Evolutionary conservation across 2,888 invertebrate genomes (phyloP), one percentile per base, ranked within the genome.

Genomic region (Agriopis marginaria): DNA sequence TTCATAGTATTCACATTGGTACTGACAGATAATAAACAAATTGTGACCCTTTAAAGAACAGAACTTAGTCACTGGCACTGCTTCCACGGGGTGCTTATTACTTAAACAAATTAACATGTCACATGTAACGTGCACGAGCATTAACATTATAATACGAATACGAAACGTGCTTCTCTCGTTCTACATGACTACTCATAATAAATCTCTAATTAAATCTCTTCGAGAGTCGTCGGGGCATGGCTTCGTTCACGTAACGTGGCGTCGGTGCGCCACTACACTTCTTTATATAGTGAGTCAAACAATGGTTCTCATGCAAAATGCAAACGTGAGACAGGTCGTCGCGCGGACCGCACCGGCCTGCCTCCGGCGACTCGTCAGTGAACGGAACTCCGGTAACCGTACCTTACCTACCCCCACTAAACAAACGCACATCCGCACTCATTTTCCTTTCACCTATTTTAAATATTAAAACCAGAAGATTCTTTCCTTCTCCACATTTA

Each of bases 221-320:
- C 66, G 71, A 68, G 68, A 65, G 60, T 70, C 64, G 63, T 58
- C 65, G 62, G 32, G 23, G 62, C 58, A 39, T 53, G 56, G 56
- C 49, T 62, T 51, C 32, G 65, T 44, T 17, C 47, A 40, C 50
- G 55, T 45, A 45, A 23, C 54, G 51, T 47, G 44, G 64, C 60
- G 68, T 71, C 66, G 64, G 63, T 61, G 58, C 59, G 63, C 55
- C 62, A 66, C 63, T 66, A 70, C 69, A 68, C 63, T 56, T 60
- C 47, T 51, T 55, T 65, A 50, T 73, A 68, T 39, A 75, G 67
- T 70, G 81, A 82, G 78, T 79, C 82, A 80, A 85, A 89, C 89
- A 89, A 88, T 87, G 84, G 86, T 78, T 75, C 86, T 88, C 89
- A 89, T 90, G 84, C 84, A 89, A 90, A 87, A 90, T 89, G 88